These are phyloP conservation scores for Chamaea fasciata DNA, from an alignment of 2,113 vertebrate species.

Conservation along the genomic window DNA sequence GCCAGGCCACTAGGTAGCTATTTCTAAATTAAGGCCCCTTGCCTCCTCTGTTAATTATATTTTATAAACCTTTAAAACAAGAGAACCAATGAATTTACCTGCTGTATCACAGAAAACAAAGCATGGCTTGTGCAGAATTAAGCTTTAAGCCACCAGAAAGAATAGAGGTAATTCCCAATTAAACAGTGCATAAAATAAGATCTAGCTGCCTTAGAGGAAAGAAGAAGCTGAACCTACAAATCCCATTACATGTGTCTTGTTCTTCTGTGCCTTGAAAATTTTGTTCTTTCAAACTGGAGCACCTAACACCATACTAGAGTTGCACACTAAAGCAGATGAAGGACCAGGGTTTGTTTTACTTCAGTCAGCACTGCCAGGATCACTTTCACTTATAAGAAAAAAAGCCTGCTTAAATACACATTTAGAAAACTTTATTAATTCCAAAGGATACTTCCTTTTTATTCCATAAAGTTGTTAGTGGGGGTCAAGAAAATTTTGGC, in stretches of 20 bases:
- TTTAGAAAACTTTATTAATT: background rate
- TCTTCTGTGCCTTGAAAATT: background rate
- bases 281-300: background rate
- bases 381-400: background rate
- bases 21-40: background rate
- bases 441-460: background rate
- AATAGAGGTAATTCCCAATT: background rate
- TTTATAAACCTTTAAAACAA: background rate
- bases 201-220: background rate
- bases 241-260: rapidly evolving
- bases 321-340: background rate
- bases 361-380: background rate
- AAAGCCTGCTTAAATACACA: background rate
- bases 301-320: background rate
- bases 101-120: background rate
- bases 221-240: background rate
- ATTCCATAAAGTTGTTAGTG: background rate
- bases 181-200: background rate
- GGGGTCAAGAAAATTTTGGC: background rate
- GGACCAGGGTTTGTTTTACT: background rate
- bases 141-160: background rate
- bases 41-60: background rate
- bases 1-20: background rate
- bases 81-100: background rate
- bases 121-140: background rate